phyloP scores from a whole-genome alignment of 2,797 vertebrate species.

The Crax fasciolata region DNA sequence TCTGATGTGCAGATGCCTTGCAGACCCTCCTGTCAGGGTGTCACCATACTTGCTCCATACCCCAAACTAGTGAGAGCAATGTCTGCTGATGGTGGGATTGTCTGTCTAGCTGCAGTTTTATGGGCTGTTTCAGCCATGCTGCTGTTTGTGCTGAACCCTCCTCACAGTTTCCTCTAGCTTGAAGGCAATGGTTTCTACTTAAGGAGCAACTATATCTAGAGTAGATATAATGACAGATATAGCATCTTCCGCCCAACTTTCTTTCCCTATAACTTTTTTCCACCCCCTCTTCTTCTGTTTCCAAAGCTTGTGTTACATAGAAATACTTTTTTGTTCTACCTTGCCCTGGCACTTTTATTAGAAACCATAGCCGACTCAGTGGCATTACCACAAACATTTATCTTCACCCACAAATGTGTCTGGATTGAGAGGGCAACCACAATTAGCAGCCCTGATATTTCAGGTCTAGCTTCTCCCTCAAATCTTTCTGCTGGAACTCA shows the following conservation, averaged over 20 bases:
- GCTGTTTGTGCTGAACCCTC: background rate
- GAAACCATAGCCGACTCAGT: background rate
- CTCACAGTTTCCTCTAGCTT: background rate
- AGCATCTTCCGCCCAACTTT: background rate
- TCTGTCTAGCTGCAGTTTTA: background rate
- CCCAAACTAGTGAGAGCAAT: background rate
- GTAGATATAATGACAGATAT: background rate
- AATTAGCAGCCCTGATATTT: background rate
- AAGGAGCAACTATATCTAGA: background rate
- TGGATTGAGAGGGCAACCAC: background rate
- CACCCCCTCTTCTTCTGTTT: background rate
- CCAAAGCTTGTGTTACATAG: background rate
- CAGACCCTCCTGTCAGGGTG: background rate
- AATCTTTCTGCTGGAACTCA: background rate
- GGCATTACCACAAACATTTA: background rate
- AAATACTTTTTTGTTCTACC: background rate
- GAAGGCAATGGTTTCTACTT: background rate
- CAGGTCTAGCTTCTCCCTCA: background rate
- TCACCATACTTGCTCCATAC: background rate
- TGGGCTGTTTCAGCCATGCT: background rate
- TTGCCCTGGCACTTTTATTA: background rate
- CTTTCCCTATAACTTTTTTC: background rate
- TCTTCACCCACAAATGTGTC: background rate
- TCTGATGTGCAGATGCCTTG: background rate
- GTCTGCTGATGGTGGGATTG: background rate